Evolutionary conservation across 1,140 invertebrate species (phyloP), one percentile per base, ranked within the genome.

Genomic region (Tetragonula clypearis): DNA sequence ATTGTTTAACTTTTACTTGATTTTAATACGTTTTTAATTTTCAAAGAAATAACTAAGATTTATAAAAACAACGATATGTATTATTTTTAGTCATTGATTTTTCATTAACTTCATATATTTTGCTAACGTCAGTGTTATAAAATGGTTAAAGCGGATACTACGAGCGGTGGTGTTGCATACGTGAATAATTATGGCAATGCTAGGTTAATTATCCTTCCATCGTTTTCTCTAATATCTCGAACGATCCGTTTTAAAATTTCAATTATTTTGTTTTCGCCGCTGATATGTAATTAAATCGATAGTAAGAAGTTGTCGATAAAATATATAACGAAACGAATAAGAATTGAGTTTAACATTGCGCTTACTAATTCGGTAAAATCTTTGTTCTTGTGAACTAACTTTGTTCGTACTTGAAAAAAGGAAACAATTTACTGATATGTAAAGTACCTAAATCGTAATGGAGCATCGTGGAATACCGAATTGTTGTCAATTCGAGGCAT

Each of bases 261-360:
- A 72, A 30, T 62, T 23, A n/a, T 72, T n/a, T 79, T 19, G 1
- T 72, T 73, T 73, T 8, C n/a, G n/a, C 71, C 2, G 14, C 26
- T 85, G 83, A 85, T 85, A 85, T 85, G 77, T 85, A 69, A 66
- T 85, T 9, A 49, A 80, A 80, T 79, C 9, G 17, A 71, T 55
- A 35, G 35, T 41, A 41, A 30, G 21, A n/a, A 79, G 30, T 49
- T 49, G 41, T 49, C 41, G 41, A 49, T 49, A 49, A 49, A 49
- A 49, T 49, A 4, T 62, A 62, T 1, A 58, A 75, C 58, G 15
- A 35, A 41, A 30, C 14, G 26, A 71, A 21, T 15, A 35, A 72
- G 12, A 41, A 41, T 17, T 74, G 41, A n/a, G 35, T 58, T 81
- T 62, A 74, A 12, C 66, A 55, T 15, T 30, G 60, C 26, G 26